These are phyloP conservation scores for Hiodon tergisus DNA, from an alignment of 2,113 vertebrate genomes.

Conservation along the genomic window DNA sequence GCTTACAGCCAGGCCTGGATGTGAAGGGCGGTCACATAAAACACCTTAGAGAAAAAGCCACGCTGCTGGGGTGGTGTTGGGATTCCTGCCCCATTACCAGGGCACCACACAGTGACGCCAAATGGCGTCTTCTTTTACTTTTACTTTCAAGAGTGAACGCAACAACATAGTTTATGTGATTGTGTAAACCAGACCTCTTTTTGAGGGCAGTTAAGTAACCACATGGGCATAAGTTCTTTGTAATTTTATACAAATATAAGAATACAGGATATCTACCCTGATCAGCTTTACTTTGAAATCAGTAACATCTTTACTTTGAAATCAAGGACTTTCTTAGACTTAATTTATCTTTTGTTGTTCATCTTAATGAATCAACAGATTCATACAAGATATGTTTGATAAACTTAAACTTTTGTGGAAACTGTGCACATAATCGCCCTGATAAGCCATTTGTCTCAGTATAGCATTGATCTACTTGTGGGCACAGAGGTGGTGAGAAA, in stretches of 20 bases:
- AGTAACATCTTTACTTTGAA: not conserved
- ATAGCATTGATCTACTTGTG: no score
- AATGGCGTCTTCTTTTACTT: constrained; percentile 2
- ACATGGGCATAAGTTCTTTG: not conserved
- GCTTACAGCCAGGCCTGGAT: not conserved
- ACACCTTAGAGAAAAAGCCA: not conserved
- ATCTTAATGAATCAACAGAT: not conserved
- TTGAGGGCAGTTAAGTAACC: not conserved
- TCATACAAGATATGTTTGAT: not conserved
- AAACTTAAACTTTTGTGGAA: not conserved
- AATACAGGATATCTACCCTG: no score
- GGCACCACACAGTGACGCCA: not conserved
- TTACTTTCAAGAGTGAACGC: not conserved
- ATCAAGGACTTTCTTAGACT: not conserved
- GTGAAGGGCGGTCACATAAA: no score
- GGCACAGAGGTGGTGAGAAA: no score
- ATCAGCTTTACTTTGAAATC: not conserved
- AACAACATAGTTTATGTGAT: not conserved
- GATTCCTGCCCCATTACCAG: not conserved
- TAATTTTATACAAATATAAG: not conserved
- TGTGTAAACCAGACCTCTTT: not conserved
- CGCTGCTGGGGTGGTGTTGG: not conserved
- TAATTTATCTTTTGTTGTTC: not conserved
- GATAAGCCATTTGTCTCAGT: no score
- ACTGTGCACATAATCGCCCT: no score